Base-by-base conservation (phyloP, 2,113 vertebrate species). In the Motacilla tschutschensis region DNA sequence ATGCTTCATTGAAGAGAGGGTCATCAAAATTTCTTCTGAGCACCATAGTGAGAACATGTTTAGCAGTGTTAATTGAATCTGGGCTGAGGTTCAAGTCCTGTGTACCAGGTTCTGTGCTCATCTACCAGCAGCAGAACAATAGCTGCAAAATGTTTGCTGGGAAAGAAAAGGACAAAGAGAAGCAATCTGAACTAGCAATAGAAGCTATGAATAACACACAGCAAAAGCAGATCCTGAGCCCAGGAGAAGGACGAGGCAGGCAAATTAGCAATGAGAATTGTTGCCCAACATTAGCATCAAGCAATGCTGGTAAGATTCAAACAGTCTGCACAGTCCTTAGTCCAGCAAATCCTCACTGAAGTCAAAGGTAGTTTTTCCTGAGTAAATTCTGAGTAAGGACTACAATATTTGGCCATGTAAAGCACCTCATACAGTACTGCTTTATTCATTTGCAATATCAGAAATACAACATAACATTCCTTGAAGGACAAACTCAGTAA, bases 11-110 rank as follows among this genome's bases (percentile, higher is more conserved):
- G 47, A 57, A 79, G 33, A 87, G 31, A 67, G 53, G 83, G 91
- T 83, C 83, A 86, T 85, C 83, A 91, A 79, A 93, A 94, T 94
- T 93, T 79, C 87, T 94, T 87, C 84, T 89, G 89, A 90, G 82
- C 73, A 94, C 69, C 70, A 2, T 54, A 58, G 88, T 79, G 65
- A 85, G 73, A 87, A 66, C 22, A 78, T 40, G 43, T 93, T 93
- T 87, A 79, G 58, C 43, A 55, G 71, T 54, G 43, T 87, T 91
- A 91, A 87, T 94, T 85, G 79, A 93, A 91, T 91, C 80, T 94
- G 92, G 93, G 87, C 89, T 88, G 78, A 89, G 76, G 88, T 92
- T 90, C 90, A 87, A 88, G 63, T 92, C 91, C 76, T 40, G 46
- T 70, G 77, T 78, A 88, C 74, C 81, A 88, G 85, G 79, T 92